phyloP scores from a whole-genome alignment of 1,140 invertebrate species.

The Macrocentrus cingulum region DNA sequence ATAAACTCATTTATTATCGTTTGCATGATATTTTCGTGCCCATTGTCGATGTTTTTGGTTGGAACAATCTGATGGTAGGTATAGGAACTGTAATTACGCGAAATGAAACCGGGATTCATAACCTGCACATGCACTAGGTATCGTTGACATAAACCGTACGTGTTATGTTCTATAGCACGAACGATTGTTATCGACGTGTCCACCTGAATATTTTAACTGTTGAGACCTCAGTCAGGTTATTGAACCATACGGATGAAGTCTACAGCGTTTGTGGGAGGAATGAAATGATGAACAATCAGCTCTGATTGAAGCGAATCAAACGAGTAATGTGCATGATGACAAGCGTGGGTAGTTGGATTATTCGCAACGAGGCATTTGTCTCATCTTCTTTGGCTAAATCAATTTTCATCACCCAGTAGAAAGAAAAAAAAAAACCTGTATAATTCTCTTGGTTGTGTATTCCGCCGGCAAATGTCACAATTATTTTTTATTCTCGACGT shows the following conservation, averaged over 20 bases:
- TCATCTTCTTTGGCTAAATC: no score
- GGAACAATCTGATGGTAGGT: no score
- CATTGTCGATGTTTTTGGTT: no score
- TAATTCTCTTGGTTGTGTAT: background rate
- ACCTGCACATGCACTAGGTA: no score
- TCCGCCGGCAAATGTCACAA: no score
- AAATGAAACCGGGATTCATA: no score
- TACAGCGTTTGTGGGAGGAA: background rate
- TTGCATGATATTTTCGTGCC: no score
- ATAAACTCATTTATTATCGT: no score
- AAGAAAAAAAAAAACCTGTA: background rate
- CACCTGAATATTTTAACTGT: conserved; percentile 39
- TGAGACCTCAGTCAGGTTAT: conserved; percentile 23
- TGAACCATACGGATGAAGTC: conserved; percentile 6
- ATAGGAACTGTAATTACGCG: no score
- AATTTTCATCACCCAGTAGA: background rate
- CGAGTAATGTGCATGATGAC: background rate
- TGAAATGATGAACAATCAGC: background rate
- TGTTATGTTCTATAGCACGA: conserved; percentile 21
- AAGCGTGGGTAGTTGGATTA: no score
- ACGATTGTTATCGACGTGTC: conserved; percentile 41
- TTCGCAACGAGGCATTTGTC: no score
- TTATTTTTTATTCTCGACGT: no score
- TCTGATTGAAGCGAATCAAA: background rate
- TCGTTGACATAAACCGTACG: conserved; percentile 8